phyloP scores from a whole-genome alignment of 2,113 vertebrate species.

The Nycticebus coucang region DNA sequence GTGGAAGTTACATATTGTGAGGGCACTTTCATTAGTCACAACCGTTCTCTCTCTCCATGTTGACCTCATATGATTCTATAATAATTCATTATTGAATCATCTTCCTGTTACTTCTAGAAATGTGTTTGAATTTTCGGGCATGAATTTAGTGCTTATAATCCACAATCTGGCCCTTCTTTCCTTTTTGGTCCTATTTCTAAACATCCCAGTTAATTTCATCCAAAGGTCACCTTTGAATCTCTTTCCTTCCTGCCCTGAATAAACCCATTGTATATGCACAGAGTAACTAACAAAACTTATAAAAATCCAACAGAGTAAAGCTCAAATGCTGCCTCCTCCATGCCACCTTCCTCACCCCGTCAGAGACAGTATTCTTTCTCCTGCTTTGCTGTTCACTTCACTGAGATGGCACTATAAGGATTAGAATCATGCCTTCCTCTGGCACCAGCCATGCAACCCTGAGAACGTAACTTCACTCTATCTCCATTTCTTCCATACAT shows the following conservation, averaged over 20 bases:
- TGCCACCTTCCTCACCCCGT: neutral
- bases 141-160: neutral
- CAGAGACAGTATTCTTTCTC: neutral
- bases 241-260: neutral
- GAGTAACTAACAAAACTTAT: neutral
- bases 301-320: neutral
- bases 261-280: neutral
- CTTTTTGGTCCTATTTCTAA: neutral
- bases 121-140: neutral
- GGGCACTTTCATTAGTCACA: neutral
- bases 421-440: neutral
- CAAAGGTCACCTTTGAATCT: neutral
- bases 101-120: neutral
- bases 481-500: neutral
- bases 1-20: neutral
- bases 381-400: neutral
- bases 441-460: neutral
- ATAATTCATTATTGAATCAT: neutral
- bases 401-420: neutral
- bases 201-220: neutral
- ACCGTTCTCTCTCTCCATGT: neutral
- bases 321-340: neutral
- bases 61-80: neutral
- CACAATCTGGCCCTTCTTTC: fast-evolving
- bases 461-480: neutral